Evolutionary conservation across 2,113 vertebrate genomes (phyloP).

Genomic region (Zosterops borbonicus): DNA sequence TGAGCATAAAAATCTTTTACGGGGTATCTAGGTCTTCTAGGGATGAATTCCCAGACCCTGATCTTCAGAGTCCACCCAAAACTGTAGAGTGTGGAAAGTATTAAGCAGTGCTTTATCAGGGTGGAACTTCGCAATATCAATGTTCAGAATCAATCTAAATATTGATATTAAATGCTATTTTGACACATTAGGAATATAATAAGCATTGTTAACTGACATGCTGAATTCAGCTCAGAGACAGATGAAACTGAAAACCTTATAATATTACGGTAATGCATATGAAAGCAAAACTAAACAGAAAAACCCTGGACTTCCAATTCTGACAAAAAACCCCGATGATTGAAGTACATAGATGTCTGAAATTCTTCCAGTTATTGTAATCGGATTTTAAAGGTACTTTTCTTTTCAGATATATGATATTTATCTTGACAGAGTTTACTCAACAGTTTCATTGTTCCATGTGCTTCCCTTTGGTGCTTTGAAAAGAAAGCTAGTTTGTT

Average conservation of each 20-base stretch:
- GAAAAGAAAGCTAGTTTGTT: slow-evolving; percentile 53
- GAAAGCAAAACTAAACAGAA: neutral
- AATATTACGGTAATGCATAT: neutral
- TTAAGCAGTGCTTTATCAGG: neutral
- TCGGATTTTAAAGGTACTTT: slow-evolving; percentile 49
- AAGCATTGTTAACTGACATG: neutral
- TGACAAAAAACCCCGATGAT: neutral
- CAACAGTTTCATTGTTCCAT: slow-evolving; percentile 50
- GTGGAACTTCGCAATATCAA: neutral
- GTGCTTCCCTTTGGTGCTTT: slow-evolving; percentile 11
- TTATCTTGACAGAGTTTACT: slow-evolving; percentile 36
- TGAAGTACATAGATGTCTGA: neutral
- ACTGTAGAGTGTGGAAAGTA: neutral
- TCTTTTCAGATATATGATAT: slow-evolving; percentile 43
- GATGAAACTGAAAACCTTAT: neutral
- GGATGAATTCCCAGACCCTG: neutral
- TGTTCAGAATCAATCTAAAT: neutral
- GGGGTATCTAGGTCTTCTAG: neutral
- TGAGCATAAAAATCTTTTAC: neutral
- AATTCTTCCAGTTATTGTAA: slow-evolving; percentile 18
- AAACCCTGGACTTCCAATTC: neutral
- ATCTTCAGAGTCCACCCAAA: neutral
- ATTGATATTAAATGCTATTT: neutral
- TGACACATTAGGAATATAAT: neutral
- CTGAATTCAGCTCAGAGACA: neutral